Evolutionary conservation across 2,113 vertebrate species (phyloP).

Genomic region (Telmatochromis sp.): DNA sequence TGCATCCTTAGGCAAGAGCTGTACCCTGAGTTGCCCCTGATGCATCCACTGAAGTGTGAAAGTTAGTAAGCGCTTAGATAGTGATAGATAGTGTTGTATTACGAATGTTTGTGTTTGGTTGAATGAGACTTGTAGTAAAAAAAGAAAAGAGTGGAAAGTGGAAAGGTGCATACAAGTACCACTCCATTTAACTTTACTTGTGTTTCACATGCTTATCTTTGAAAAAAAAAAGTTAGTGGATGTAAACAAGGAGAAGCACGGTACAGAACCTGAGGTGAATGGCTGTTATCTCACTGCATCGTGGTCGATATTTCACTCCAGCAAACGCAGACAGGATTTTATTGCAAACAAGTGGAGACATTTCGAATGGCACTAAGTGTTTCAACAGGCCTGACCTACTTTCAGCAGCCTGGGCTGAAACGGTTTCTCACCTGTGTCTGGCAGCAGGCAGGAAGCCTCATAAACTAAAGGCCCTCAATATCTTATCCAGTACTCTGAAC

Average conservation of each 20-base stretch:
- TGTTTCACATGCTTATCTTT: neutral
- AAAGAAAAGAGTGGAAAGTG: neutral
- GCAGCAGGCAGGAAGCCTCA: constrained; percentile 20
- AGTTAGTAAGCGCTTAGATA: neutral
- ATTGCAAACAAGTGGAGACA: constrained; percentile 46
- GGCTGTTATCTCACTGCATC: constrained; percentile 21
- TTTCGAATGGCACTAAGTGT: constrained; percentile 44
- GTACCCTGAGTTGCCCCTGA: neutral
- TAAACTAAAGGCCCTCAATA: constrained; percentile 5
- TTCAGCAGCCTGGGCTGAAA: constrained; percentile 37
- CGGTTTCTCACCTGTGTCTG: constrained; percentile 52
- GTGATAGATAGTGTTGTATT: neutral
- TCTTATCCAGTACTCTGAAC: constrained; percentile 13
- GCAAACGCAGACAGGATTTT: constrained; percentile 16
- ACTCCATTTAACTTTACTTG: neutral
- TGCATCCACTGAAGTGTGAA: neutral
- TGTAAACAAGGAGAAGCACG: constrained; percentile 22
- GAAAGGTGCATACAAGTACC: neutral
- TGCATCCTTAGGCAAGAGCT: neutral
- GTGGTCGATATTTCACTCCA: constrained; percentile 29
- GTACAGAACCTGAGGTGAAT: neutral
- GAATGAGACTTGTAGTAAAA: neutral
- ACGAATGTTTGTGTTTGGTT: neutral
- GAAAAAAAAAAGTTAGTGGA: neutral
- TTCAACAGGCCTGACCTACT: constrained; percentile 64